Evolutionary conservation across 2,888 invertebrate genomes (phyloP).

Genomic region (Rhorus exstirpatorius): DNA sequence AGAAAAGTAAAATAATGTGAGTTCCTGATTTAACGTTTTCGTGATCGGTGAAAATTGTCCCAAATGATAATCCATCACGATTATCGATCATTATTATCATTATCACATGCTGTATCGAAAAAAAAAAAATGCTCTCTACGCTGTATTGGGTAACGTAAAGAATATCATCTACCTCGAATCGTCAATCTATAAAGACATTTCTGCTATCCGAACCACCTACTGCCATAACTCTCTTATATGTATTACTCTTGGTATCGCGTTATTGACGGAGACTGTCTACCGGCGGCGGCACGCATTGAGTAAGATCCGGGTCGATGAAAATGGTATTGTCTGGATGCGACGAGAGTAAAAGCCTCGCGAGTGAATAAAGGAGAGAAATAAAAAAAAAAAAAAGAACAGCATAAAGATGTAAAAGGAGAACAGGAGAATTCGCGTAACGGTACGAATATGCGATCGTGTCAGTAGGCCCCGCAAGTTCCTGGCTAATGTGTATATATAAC

Average conservation of each 20-base stretch:
- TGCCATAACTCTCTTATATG: constrained; percentile 23
- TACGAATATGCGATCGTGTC: constrained; percentile 37
- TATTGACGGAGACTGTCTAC: constrained; percentile 17
- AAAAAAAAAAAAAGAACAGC: constrained; percentile 35
- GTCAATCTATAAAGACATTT: constrained; percentile 57
- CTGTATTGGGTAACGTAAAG: constrained; percentile 11
- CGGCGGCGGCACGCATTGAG: constrained; percentile 49
- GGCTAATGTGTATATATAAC: constrained; percentile 45
- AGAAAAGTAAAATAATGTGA: no score
- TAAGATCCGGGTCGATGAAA: constrained; percentile 68
- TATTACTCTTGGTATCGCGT: background rate
- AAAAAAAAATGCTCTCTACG: no score
- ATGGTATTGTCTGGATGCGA: constrained; percentile 66
- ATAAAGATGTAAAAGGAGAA: constrained; percentile 15
- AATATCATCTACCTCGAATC: constrained; percentile 49
- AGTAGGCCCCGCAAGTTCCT: constrained; percentile 52
- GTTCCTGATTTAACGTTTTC: no score
- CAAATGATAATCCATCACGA: no score
- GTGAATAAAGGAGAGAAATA: constrained; percentile 25
- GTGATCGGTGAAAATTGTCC: no score
- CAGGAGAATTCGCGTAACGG: constrained; percentile 63
- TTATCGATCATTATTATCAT: no score
- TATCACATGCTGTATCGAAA: no score
- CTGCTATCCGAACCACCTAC: constrained; percentile 39
- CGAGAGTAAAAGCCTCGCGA: constrained; percentile 20